Evolutionary conservation across 2,888 invertebrate genomes (phyloP).

Genomic region (Periphyllus acericola): DNA sequence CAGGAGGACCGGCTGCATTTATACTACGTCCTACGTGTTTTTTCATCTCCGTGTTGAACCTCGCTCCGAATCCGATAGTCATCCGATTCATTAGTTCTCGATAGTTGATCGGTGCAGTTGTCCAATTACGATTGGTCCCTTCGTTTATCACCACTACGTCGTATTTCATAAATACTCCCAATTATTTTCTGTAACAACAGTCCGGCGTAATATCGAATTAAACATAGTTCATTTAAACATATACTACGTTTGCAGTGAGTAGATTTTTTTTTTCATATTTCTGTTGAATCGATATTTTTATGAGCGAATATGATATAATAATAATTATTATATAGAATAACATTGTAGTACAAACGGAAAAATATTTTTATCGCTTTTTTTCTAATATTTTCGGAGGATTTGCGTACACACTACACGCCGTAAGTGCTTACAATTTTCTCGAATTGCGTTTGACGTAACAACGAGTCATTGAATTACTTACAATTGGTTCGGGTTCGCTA

Average conservation of each 20-base stretch:
- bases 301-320: too few relatives aligned
- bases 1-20: conserved; percentile 24
- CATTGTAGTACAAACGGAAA: too few relatives aligned
- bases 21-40: conserved; percentile 22
- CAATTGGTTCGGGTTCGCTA: not conserved
- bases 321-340: not conserved
- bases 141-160: too few relatives aligned
- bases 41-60: not conserved
- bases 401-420: too few relatives aligned
- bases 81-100: not conserved
- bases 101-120: not conserved
- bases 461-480: not conserved
- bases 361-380: not conserved
- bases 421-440: not conserved
- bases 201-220: too few relatives aligned
- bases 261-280: not conserved
- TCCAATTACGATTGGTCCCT: not conserved
- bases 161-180: too few relatives aligned
- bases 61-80: not conserved
- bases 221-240: too few relatives aligned
- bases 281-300: not conserved
- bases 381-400: not conserved
- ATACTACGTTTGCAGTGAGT: conserved; percentile 30
- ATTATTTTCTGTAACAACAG: too few relatives aligned
- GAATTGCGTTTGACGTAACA: not conserved